Base-by-base conservation (phyloP, 2,113 vertebrate species). In the Hippolais icterina region DNA sequence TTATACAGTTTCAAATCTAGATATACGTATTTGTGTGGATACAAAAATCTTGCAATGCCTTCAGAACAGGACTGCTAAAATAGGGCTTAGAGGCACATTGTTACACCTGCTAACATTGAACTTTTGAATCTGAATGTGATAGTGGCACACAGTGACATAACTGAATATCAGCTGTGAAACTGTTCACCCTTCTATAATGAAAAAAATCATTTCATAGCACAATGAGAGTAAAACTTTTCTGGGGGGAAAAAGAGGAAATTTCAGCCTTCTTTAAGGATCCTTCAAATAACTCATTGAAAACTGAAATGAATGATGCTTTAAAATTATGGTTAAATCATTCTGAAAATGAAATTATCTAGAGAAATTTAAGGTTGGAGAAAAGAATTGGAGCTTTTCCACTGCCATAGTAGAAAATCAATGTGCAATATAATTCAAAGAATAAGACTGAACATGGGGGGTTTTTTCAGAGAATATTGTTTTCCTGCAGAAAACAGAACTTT, bases 181-280 rank as follows among this genome's bases (percentile, higher is more conserved):
- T 69, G 33, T 16, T 53, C 12, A 21, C 10, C 63, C 20, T 63
- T 63, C 9, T 15, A 25, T 27, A 14, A 16, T 2, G 2, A 9
- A 23, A 39, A 53, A 70, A 61, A 24, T 29, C 4, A 3, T 47
- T 64, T 60, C 11, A 41, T 12, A 9, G 20, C 10, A 81, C 16
- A n/a, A 22, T 0, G 2, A 60, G 11, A 76, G 2, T 29, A 5
- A 0, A 60, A 14, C 1, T 64, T 70, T 68, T 7, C 6, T 15
- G 17, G 25, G 8, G 8, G 4, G 2, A 19, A 27, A 33, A 31
- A 37, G 11, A 61, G 9, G 29, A 15, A 21, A 20, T 15, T 41
- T 4, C 6, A 33, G 8, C 1, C 5, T 44, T 57, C 8, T 61
- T 78, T 37, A 46, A 71, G 35, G 9, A 29, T 25, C 28, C 44